Conservation (phyloP, 1,140 invertebrate genomes). For the Drosophila persimilis region DNA sequence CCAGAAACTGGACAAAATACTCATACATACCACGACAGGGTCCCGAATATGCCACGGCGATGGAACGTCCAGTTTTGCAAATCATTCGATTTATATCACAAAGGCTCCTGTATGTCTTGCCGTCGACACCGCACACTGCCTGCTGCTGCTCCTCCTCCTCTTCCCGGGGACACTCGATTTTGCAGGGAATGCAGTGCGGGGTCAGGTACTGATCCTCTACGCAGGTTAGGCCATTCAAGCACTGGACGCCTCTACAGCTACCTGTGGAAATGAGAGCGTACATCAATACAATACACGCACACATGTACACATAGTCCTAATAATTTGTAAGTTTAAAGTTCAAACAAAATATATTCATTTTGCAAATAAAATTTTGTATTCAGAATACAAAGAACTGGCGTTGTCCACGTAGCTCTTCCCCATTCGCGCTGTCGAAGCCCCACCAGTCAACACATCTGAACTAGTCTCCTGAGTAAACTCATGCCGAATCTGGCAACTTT, state of each 20-base stretch:
- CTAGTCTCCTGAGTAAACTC: background rate
- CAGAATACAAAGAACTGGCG: too few species aligned
- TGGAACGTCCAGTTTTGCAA: constrained; percentile 90
- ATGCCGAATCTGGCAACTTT: constrained; percentile 38
- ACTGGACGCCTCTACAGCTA: constrained; percentile 90
- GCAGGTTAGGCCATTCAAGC: constrained; percentile 91
- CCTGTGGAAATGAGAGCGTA: constrained; percentile 83
- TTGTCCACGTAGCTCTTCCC: too few species aligned
- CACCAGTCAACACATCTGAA: too few species aligned
- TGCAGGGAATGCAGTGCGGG: constrained; percentile 92
- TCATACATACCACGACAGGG: constrained; percentile 89
- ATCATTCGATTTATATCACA: constrained; percentile 93
- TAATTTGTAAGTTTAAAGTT: too few species aligned
- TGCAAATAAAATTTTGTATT: too few species aligned
- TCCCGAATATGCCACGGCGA: constrained; percentile 93
- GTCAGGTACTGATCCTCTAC: constrained; percentile 93
- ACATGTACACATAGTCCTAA: too few species aligned
- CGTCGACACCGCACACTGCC: constrained; percentile 93
- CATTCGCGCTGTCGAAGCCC: too few species aligned
- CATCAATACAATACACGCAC: background rate
- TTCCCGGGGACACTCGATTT: constrained; percentile 86
- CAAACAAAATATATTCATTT: too few species aligned
- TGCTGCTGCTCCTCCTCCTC: constrained; percentile 83
- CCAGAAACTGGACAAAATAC: too few species aligned
- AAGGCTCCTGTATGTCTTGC: constrained; percentile 92